A percentile compares a stretch with the other conserved stretches of the same genome.
Evolutionary conservation across 92 coral and sea anemone genomes (phyloP).

Genomic region (Nematostella vectensis): DNA sequence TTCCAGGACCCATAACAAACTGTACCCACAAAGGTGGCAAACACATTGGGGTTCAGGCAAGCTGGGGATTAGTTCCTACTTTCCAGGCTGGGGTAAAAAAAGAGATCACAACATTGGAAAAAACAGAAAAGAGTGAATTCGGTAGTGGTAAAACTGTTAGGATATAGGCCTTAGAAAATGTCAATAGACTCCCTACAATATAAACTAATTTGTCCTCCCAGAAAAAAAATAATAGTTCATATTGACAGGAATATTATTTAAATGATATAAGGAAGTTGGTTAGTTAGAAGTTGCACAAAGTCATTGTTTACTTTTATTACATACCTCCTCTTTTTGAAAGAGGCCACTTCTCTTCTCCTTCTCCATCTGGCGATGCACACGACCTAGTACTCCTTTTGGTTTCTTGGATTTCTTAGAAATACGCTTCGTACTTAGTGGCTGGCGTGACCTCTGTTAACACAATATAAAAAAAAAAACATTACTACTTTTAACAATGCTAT

Average conservation of each 20-base stretch:
- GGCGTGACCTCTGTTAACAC: constrained; percentile 32
- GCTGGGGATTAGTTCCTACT: no score
- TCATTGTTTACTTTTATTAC: neutral
- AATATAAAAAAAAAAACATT: neutral
- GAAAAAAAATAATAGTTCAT: no score
- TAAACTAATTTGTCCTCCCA: no score
- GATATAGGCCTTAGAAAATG: no score
- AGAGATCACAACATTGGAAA: no score
- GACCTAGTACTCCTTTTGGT: constrained; percentile 69
- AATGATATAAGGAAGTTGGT: neutral
- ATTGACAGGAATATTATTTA: no score
- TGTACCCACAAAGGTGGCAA: neutral
- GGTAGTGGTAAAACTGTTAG: no score
- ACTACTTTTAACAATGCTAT: neutral
- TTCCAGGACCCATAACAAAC: neutral
- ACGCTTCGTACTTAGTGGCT: constrained; percentile 46
- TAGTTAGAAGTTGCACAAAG: neutral
- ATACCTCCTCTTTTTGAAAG: constrained; percentile 87
- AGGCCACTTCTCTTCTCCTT: constrained; percentile 93
- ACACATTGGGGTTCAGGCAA: neutral
- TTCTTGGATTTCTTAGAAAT: constrained; percentile 72
- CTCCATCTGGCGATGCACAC: constrained; percentile 88
- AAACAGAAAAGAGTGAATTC: no score
- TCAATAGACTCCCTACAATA: no score
- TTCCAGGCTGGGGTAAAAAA: no score